A percentile compares a stretch with the other conserved stretches of the same genome.
phyloP scores from a whole-genome alignment of 2,888 invertebrate species.

The Campoplex capitator region DNA sequence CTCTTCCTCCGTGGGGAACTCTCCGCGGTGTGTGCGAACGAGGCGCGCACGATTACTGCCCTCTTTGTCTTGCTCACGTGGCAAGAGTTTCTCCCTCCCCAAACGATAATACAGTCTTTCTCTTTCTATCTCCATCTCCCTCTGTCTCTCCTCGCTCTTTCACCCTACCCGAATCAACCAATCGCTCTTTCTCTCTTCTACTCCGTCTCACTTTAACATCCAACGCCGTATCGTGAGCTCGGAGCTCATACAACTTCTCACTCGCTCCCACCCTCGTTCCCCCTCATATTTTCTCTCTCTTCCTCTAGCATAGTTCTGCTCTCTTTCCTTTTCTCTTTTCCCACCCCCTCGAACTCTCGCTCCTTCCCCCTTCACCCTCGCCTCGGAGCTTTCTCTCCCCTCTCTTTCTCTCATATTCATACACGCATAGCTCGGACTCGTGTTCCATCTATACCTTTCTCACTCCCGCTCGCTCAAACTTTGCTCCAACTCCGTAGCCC shows the following conservation, averaged over 20 bases:
- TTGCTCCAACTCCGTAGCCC: slow-evolving; percentile 77
- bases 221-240: slow-evolving; percentile 83
- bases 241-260: slow-evolving; percentile 71
- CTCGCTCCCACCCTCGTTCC: slow-evolving; percentile 68
- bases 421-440: slow-evolving; percentile 20
- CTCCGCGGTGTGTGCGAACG: slow-evolving; percentile 72
- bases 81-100: slow-evolving; percentile 73
- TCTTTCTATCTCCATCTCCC: slow-evolving; percentile 69
- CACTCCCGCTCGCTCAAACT: slow-evolving; percentile 57
- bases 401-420: slow-evolving; percentile 71
- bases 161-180: slow-evolving; percentile 83
- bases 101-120: slow-evolving; percentile 79
- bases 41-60: slow-evolving; percentile 74
- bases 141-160: slow-evolving; percentile 78
- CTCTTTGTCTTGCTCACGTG: slow-evolving; percentile 77
- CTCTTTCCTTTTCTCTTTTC: slow-evolving; percentile 73
- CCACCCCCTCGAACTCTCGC: slow-evolving; percentile 55
- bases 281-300: slow-evolving; percentile 68
- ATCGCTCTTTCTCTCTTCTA: slow-evolving; percentile 77
- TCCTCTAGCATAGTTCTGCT: slow-evolving; percentile 66
- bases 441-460: slow-evolving; percentile 49
- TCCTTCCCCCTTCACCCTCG: slow-evolving; percentile 55
- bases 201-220: slow-evolving; percentile 72
- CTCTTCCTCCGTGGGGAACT: slow-evolving; percentile 70
- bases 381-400: slow-evolving; percentile 83